Evolutionary conservation across 2,888 invertebrate species (phyloP).

Genomic region (Mechanitis mazaeus): DNA sequence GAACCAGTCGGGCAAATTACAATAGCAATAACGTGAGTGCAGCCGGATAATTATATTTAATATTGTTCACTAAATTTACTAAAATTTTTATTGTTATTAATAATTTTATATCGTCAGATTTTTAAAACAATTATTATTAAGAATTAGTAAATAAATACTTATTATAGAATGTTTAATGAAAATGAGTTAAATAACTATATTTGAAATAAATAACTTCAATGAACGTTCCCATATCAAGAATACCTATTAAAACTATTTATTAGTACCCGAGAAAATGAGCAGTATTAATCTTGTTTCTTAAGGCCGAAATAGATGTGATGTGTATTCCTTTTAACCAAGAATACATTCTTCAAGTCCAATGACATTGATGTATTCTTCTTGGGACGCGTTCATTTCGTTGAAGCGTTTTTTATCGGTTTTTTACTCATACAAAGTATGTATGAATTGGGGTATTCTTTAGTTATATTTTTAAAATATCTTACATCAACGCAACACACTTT

Average conservation of each 20-base stretch:
- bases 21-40: too few species aligned
- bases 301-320: slow-evolving; percentile 41
- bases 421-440: background rate
- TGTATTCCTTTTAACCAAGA: slow-evolving; percentile 47
- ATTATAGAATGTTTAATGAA: too few species aligned
- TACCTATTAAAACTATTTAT: slow-evolving; percentile 22
- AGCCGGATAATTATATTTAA: too few species aligned
- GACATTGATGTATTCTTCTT: slow-evolving; percentile 53
- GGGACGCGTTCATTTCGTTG: background rate
- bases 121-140: too few species aligned
- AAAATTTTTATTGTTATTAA: too few species aligned
- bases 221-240: background rate
- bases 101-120: too few species aligned
- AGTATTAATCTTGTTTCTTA: slow-evolving; percentile 17
- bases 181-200: too few species aligned
- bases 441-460: background rate
- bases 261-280: slow-evolving; percentile 13
- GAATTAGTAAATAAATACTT: too few species aligned
- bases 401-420: background rate
- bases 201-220: background rate
- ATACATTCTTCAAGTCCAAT: slow-evolving; percentile 36
- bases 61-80: too few species aligned
- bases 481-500: background rate
- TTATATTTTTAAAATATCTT: background rate
- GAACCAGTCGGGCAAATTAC: too few species aligned